These are phyloP conservation scores for Dolichotis patagonum DNA, from an alignment of 2,113 vertebrate species.

Conservation along the genomic window DNA sequence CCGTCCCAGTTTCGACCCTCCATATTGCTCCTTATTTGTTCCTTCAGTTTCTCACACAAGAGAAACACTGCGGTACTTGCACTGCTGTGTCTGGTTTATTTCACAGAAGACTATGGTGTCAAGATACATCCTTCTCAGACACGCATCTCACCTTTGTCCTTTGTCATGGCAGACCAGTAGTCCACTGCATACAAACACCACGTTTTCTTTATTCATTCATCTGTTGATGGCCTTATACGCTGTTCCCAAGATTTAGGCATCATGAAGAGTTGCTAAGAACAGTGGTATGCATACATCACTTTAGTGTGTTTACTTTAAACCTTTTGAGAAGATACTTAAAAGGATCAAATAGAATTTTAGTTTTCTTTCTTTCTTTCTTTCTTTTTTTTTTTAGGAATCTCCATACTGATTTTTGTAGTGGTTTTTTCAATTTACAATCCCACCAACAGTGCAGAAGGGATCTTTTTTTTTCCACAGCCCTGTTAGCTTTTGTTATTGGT, in stretches of 20 bases:
- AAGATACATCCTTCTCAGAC: neutral
- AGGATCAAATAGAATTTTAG: neutral
- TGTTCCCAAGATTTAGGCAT: neutral
- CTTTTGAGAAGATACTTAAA: neutral
- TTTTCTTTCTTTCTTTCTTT: no score
- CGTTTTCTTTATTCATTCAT: neutral
- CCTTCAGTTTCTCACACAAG: neutral
- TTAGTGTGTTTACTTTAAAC: accelerated
- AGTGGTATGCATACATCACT: neutral
- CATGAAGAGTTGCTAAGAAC: no score
- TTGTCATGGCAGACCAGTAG: neutral
- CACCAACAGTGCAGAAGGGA: no score
- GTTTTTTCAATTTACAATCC: neutral
- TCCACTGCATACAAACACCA: neutral
- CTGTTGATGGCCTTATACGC: accelerated
- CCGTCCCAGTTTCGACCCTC: neutral
- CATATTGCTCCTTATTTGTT: neutral
- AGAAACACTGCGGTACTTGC: neutral
- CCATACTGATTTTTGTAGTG: neutral
- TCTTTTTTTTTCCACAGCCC: neutral
- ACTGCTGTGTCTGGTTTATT: neutral
- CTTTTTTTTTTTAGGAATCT: neutral
- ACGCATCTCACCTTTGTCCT: neutral
- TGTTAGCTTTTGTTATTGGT: neutral
- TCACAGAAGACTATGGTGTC: neutral